Conservation (phyloP, 2,797 vertebrate genomes). For the Syncerus caffer region DNA sequence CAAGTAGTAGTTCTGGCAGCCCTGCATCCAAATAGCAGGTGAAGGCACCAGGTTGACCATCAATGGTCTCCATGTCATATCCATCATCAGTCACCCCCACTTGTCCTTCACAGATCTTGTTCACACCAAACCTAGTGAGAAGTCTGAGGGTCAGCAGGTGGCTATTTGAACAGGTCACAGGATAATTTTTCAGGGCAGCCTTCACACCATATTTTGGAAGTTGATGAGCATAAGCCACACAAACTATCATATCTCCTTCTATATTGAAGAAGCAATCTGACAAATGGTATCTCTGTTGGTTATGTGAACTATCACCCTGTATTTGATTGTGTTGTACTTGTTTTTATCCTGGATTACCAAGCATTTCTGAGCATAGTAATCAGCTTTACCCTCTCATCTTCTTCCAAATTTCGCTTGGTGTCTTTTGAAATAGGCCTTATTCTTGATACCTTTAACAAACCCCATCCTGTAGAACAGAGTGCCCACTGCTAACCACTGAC, state of each 20-base stretch:
- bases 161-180: background rate
- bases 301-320: background rate
- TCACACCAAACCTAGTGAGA: slow-evolving; percentile 95
- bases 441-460: background rate
- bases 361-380: background rate
- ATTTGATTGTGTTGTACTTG: background rate
- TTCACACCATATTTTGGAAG: background rate
- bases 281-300: background rate
- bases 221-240: background rate
- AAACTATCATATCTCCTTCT: background rate
- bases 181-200: background rate
- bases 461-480: background rate
- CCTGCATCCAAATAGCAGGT: slow-evolving; percentile 95
- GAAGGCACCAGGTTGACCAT: slow-evolving; percentile 94
- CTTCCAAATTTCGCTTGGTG: background rate
- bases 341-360: background rate
- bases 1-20: slow-evolving; percentile 95
- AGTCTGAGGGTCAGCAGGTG: slow-evolving; percentile 77
- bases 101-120: slow-evolving; percentile 96
- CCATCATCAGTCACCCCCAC: slow-evolving; percentile 95
- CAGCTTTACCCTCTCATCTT: background rate
- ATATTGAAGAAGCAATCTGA: background rate
- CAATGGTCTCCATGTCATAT: slow-evolving; percentile 85
- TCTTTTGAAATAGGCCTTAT: background rate
- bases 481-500: background rate